Base-by-base conservation (phyloP, 2,797 vertebrate genomes). In the Phataginus tetradactyla region DNA sequence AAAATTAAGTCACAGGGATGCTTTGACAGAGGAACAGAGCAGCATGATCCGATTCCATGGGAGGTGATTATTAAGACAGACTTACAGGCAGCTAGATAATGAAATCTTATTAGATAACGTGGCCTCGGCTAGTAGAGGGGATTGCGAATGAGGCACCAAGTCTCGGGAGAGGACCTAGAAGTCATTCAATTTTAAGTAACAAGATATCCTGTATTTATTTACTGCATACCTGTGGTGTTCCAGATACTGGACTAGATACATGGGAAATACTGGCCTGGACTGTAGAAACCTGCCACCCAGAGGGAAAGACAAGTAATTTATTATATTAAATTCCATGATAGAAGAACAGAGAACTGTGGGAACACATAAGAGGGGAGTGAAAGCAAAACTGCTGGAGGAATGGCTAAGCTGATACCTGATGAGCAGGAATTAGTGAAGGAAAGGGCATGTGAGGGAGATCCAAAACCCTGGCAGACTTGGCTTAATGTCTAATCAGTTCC, bases 1-100 rank as follows among this genome's bases (percentile, higher is more conserved):
- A 96, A 96, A 92, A 79, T 97, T 91, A 96, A 90, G 42, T 78
- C 92, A 79, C 66, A 42, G 14, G 37, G 27, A 86, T 86, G 7
- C 42, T 25, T 42, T 96, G 77, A 74, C 74, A 96, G 75, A 88
- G 79, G 72, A 96, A 66, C 14, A 81, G 51, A 96, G 15, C 37
- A 90, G 49, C 25, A 27, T 90, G 51, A 51, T 55, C 59, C 42
- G 20, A 75, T 55, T 95, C 83, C 53, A 71, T 80, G 77, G 81
- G 64, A 95, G 74, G 78, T 0, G 12, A 91, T 45, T 88, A 79
- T 91, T 89, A 88, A 88, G 68, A 77, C 23, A 93, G 51, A 74
- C 32, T 61, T 94, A 14, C 13, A 77, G 79, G 17, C 57, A 86
- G 74, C 59, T 91, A 92, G 78, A 85, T 32, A 85, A 86, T 74